Evolutionary conservation across 2,797 vertebrate genomes (phyloP), one percentile per base, ranked within the genome.

Genomic region (Varecia variegata): DNA sequence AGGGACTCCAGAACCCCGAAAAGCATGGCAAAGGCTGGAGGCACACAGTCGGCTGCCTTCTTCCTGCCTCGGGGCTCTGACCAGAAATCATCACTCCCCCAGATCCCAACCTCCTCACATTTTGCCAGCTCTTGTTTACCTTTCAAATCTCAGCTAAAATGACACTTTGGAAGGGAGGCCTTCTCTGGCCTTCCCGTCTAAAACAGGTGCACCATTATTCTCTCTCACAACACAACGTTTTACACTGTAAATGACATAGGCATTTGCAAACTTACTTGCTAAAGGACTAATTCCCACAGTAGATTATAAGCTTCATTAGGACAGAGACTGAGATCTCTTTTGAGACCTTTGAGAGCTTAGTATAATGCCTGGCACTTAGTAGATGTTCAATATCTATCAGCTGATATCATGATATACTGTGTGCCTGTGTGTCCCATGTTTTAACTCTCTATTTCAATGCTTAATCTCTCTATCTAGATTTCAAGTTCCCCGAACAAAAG

Each of bases 41-140:
- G 74, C 89, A 79, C 58, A 65, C 50, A 93, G 86, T 74, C 87
- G 95, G 62, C 92, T 89, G 82, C 50, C 62, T 65, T 85, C n/a
- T 85, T 90, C 50, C 60, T 88, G 71, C 23, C 47, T 92, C 0
- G 0, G 20, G 68, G 30, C 38, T 82, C 82, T 85, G 79, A 74
- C 50, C 50, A 4, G 74, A 83, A 67, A 54, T 58, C 45, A 23
- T 30, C 43, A 35, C 45, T 76, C 40, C 27, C 80, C 74, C n/a
- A 76, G 35, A 62, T 76, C 25, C 60, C 58, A 85, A 0, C 2
- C 32, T 87, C 62, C 30, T 70, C 58, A 47, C 1, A 43, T 67
- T 76, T 94, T n/a, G n/a, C 40, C 73, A 67, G 4, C 27, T 60
- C 21, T 91, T 70, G 43, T 5, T 92, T 35, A 38, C 30, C 65